Evolutionary conservation across 2,113 vertebrate genomes (phyloP), one percentile per base, ranked within the genome.

Genomic region (Mesitornis unicolor): DNA sequence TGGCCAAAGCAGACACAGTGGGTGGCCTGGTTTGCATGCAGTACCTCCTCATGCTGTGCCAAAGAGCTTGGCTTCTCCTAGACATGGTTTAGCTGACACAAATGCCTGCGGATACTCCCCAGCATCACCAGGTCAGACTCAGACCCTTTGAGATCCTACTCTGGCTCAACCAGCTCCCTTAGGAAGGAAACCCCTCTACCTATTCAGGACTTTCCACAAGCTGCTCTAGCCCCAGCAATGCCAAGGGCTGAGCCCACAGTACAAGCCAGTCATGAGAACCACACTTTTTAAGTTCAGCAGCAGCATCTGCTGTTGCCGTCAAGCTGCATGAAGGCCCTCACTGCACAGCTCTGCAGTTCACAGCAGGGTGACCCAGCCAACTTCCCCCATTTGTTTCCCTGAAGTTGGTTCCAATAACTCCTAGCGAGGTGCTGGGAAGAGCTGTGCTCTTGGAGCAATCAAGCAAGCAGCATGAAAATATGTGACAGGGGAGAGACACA

Each of bases 1-100:
- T 36, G 43, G 6, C 14, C 40, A 53, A 3, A 6, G 76, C 1
- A 8, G 40, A 14, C 10, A 9, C 2, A 6, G 48, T 1, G 13
- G 13, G 48, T 11, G 33, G 50, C 16, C 64, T 20, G 10, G 17
- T n/a, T 47, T 43, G 29, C 3, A 9, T 2, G 7, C n/a, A 53
- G 45, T 61, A 40, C 19, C 36, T 71, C 33, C 36, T 42, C 35
- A 9, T 2, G 7, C 47, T 17, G 36, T 31, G 47, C 43, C 35
- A 64, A n/a, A 75, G 45, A 47, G 24, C 21, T 18, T 59, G 64
- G 43, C 31, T 76, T 68, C 67, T 94, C 45, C 87, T 8, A 6
- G 15, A 19, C 6, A 16, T 31, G 38, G 13, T 38, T 84, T 43
- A 53, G 42, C 63, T 2, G 1, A 35, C 81, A 87, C 43, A 75